Evolutionary conservation across 2,888 invertebrate genomes (phyloP), one percentile per base, ranked within the genome.

Genomic region (Masnerella sp.): DNA sequence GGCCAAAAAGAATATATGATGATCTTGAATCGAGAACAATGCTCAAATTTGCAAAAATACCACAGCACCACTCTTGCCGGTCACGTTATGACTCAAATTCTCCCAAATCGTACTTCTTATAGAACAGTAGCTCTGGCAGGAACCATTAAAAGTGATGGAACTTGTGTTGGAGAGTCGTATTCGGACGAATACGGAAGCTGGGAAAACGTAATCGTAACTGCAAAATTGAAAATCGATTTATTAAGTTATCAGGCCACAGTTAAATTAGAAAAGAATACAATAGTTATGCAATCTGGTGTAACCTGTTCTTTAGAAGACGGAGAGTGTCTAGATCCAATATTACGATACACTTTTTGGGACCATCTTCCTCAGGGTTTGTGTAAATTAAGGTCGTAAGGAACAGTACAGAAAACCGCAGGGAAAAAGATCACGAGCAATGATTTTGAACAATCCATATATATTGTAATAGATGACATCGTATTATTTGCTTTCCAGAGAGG

Each of bases 181-280:
- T 25, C 25, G 4, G 25, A 25, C 7, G 25, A 25, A 5, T 25
- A 25, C 7, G 25, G 25, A 25, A 47, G 17, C 3, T 47, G 30
- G 28, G 17, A 30, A 0, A 5, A 3, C 1, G 47, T 47, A 2
- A 2, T 47, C 14, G 47, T 47, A n/a, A 17, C 28, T 17, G 47
- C 47, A n/a, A 47, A 47, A 9, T 3, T 47, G 9, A 14, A 4
- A 15, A 47, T 47, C 4, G 15, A 47, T 5, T 2, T 47, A 7
- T n/a, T 9, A 47, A 30, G 15, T 20, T 47, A 28, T 30, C 17
- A 30, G 15, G 30, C 47, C 11, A 2, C 47, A 9, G 47, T 47
- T 7, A 47, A 47, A 14, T 7, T 47, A 9, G 17, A 30, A 4
- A 17, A 7, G 2, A 17, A 30, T n/a, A 9, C 3, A 8, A 47